Conservation (phyloP, 2,113 vertebrate species). For the Crotalus tigris region DNA sequence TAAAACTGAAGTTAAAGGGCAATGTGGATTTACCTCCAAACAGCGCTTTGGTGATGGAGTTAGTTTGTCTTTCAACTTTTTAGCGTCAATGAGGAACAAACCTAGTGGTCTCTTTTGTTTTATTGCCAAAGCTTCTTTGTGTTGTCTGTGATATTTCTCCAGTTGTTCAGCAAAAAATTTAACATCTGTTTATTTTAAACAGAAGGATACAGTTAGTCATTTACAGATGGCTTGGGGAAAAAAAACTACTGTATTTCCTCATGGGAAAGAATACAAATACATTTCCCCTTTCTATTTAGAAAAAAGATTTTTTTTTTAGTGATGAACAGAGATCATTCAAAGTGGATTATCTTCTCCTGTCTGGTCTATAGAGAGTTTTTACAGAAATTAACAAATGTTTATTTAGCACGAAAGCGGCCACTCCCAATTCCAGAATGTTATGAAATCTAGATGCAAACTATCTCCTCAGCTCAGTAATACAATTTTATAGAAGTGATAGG, state of each 20-base stretch:
- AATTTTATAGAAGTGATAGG: background rate
- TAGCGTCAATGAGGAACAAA: slow-evolving; percentile 79
- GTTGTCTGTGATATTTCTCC: slow-evolving; percentile 75
- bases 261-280: background rate
- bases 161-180: slow-evolving; percentile 76
- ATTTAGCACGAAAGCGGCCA: background rate
- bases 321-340: background rate
- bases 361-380: background rate
- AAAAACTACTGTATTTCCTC: background rate
- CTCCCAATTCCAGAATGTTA: background rate
- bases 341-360: background rate
- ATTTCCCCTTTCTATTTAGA: background rate
- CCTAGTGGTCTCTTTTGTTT: slow-evolving; percentile 73
- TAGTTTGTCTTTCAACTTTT: slow-evolving; percentile 74
- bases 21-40: slow-evolving; percentile 72
- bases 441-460: background rate
- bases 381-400: background rate
- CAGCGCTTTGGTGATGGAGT: slow-evolving; percentile 75
- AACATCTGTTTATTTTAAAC: slow-evolving; percentile 64
- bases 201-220: slow-evolving; percentile 1
- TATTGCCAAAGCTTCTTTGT: slow-evolving; percentile 71
- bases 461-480: background rate
- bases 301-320: background rate
- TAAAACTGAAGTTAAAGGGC: background rate
- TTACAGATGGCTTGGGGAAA: background rate